Evolutionary conservation across 2,113 vertebrate species (phyloP), one percentile per base, ranked within the genome.

Genomic region (Poeciliopsis turrubarensis): DNA sequence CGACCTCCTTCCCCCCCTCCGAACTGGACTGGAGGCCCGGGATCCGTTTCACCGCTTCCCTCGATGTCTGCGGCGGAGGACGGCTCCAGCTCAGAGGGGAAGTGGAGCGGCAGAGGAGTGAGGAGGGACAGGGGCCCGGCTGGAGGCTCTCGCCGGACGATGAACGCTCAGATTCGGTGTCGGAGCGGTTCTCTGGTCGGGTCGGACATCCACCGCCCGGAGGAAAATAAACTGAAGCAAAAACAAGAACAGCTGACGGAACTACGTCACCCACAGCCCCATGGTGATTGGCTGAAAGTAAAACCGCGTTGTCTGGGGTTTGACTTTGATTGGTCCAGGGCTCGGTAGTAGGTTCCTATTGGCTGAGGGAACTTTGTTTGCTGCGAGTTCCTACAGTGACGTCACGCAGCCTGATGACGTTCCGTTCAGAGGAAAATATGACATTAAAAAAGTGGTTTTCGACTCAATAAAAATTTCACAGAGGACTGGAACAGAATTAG

Each of bases 161-260:
- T 0, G 51, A 2, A 5, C 0, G 29, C 0, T 19, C 1, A 1
- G 31, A 44, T 17, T 34, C 25, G 0, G 62, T 9, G 39, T 54
- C 4, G 12, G 25, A 26, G 17, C 26, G 22, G 32, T 11, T 15
- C 67, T 0, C 15, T 72, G 12, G 3, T 0, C 27, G 10, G 29
- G 8, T n/a, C 60, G 29, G 19, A 25, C 60, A 0, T 30, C 44
- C 39, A 8, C 47, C 72, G 1, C 47, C 60, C 1, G 63, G 12
- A 66, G 44, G 19, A 70, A 61, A 65, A 70, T 61, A 62, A 93
- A 92, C 91, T 93, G 91, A 84, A 90, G 91, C 93, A 94, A 90
- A 91, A 93, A 93, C 91, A 93, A 91, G 86, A 91, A 92, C 94
- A 94, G 94, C 94, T 94, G 93, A 92, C 88, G 22, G 90, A 19